These are phyloP conservation scores for Liasis olivaceus DNA, from an alignment of 2,797 vertebrate species.

Conservation along the genomic window DNA sequence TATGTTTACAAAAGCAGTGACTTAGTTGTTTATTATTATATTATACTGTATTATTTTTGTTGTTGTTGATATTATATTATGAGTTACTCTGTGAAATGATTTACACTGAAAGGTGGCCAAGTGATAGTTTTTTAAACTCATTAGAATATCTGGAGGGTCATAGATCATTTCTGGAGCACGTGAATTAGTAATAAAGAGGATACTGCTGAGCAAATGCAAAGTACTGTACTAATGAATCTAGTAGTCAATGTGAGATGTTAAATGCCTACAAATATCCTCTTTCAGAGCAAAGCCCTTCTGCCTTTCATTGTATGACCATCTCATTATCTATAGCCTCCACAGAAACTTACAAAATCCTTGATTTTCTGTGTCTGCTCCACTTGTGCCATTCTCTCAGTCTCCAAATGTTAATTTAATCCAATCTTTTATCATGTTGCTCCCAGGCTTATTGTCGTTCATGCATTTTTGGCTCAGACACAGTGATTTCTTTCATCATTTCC, in stretches of 20 bases:
- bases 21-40: neutral
- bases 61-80: neutral
- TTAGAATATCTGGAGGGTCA: neutral
- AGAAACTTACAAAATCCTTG: neutral
- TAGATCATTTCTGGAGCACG: neutral
- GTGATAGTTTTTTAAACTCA: neutral
- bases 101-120: neutral
- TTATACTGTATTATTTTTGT: neutral
- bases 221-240: neutral
- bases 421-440: neutral
- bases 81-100: neutral
- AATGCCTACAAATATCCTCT: neutral
- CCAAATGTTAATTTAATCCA: neutral
- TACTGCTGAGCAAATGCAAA: neutral
- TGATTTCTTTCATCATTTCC: neutral
- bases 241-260: neutral
- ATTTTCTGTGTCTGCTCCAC: neutral
- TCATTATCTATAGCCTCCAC: neutral
- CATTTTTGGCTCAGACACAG: neutral
- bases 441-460: neutral
- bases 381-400: neutral
- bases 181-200: neutral
- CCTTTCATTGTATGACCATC: neutral
- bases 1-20: too few species aligned
- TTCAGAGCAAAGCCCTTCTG: neutral